Evolutionary conservation across 1,140 invertebrate species (phyloP), one percentile per base, ranked within the genome.

Genomic region (Epicauta chinensis): DNA sequence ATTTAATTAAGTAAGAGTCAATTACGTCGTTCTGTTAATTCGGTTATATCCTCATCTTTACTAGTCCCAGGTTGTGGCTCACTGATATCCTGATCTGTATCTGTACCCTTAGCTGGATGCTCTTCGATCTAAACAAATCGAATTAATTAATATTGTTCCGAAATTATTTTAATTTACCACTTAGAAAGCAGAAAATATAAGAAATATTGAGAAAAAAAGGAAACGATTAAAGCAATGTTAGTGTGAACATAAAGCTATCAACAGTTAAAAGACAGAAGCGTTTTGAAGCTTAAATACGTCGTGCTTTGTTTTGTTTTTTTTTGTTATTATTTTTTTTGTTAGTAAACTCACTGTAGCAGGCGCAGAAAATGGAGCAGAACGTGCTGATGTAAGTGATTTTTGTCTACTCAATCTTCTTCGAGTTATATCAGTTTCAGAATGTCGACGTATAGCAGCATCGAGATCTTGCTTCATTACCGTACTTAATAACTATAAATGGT

Each of bases 381-480:
- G 54, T 10, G 60, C 51, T 30, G 65, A 61, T 15, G 56, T 42
- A 11, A 39, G 46, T 14, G 59, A 66, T 44, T 59, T 64, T 59
- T 62, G 61, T 41, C 67, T 50, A 23, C 23, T 31, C 17, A 51
- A 45, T 11, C 64, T 68, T 31, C 52, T 51, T 54, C 67, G 59
- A 35, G 65, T 10, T 65, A 59, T 37, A 15, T 68, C 47, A 77
- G 69, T 61, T 75, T 69, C 74, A 73, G 59, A 69, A 68, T 44
- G 55, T 78, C 71, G 23, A 5, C 72, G 81, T 54, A 86, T 78
- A 35, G 84, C 83, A 50, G 78, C 78, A 66, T 79, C 78, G 69
- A 89, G 77, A 74, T 89, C 86, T 61, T 84, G 87, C 80, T 88
- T 89, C 75, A 90, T 76, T 54, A 84, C 81, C 66, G 84, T 81